Percentiles rank a stretch among this genome's conserved stretches.
phyloP scores from a whole-genome alignment of 2,888 invertebrate species.

The Agriopis leucophaearia region DNA sequence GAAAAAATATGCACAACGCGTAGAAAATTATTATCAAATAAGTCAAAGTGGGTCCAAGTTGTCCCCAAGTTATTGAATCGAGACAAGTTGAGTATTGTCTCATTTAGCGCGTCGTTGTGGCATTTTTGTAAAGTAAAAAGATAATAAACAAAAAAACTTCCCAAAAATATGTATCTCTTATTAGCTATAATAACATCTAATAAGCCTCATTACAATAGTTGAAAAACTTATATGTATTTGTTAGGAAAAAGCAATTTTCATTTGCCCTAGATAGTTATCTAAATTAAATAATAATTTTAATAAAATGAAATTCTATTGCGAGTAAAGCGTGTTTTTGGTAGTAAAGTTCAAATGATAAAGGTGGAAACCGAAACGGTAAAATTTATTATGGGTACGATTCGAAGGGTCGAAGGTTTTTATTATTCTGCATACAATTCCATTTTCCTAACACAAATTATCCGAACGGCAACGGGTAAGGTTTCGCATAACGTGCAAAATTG shows the following conservation, averaged over 20 bases:
- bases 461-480: constrained; percentile 75
- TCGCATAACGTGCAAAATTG: constrained; percentile 79
- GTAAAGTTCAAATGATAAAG: constrained; percentile 62
- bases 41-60: no score
- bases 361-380: constrained; percentile 66
- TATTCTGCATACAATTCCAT: constrained; percentile 84
- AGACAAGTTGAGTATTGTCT: no score
- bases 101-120: no score
- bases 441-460: constrained; percentile 83
- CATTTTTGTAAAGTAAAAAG: no score
- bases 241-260: constrained; percentile 1
- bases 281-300: constrained; percentile 27
- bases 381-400: constrained; percentile 76
- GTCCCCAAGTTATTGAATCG: no score
- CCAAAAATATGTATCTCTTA: no score
- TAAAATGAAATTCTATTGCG: constrained; percentile 34
- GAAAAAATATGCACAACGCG: no score
- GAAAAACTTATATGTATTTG: background rate
- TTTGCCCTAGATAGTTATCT: constrained; percentile 21
- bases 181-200: no score
- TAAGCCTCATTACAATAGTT: no score
- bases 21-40: no score
- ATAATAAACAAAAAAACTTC: no score
- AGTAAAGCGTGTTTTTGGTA: constrained; percentile 55
- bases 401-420: constrained; percentile 81